Evolutionary conservation across 2,888 invertebrate species (phyloP), one percentile per base, ranked within the genome.

Genomic region (Metopia argyrocephala): DNA sequence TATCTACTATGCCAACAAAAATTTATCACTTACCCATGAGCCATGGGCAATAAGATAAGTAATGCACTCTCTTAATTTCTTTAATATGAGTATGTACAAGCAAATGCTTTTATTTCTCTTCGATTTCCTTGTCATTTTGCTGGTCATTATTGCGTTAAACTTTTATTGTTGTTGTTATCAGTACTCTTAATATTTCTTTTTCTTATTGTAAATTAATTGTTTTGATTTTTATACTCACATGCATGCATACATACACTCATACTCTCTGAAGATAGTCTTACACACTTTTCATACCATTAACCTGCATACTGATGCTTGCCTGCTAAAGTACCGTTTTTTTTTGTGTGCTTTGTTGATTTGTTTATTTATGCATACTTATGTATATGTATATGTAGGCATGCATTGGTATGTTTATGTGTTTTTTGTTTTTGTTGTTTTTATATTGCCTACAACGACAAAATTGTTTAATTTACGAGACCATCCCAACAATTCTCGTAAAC

Each of bases 401-500:
- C 64, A 76, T 76, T 74, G 80, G 76, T 69, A 81, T 78, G 59
- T 62, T 54, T 45, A 69, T 68, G 15, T 31, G 38, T 5, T 38
- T 73, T 38, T 38, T 15, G 15, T 52, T 46, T 21, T 66, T 48
- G 28, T 28, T 68, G 9, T 62, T 61, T 56, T 57, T 70, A 57
- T 54, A 20, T 23, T 71, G 65, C 65, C 38, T 38, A 38, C 38
- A 9, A 59, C 78, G 61, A 59, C 57, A 74, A 81, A 70, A 78
- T 81, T 81, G 80, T 81, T 81, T 78, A 81, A 81, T 81, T 78
- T 74, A 81, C 78, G n/a, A n/a, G n/a, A n/a, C n/a, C n/a, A 81
- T 81, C 64, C 25, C 65, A 56, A 54, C 2, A 69, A 48, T 56
- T 31, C 12, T 21, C 20, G 21, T 15, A 28, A 74, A 59, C 52